A percentile compares a stretch with the other conserved stretches of the same genome.
phyloP scores from a whole-genome alignment of 2,797 vertebrate species.

The Enoplosus armatus region DNA sequence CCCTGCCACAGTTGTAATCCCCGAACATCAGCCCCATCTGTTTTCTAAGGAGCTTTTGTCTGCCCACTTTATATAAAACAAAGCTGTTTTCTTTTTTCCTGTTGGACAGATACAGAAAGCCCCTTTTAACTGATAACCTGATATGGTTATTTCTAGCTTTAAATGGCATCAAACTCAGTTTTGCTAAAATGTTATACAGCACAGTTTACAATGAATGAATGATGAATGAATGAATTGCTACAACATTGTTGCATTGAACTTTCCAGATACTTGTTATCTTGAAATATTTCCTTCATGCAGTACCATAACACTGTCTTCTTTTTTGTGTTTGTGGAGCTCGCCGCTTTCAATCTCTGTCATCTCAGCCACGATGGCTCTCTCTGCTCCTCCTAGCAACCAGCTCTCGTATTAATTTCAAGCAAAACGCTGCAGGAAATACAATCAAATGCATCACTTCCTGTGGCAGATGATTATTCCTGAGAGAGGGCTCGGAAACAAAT shows the following conservation, averaged over 20 bases:
- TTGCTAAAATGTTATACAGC: background rate
- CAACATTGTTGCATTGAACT: background rate
- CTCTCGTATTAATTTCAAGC: slow-evolving; percentile 2
- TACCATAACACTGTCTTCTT: background rate
- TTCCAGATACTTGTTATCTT: background rate
- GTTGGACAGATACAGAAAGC: background rate
- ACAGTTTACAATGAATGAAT: background rate
- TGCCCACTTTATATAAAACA: slow-evolving; percentile 1
- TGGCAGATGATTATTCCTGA: background rate
- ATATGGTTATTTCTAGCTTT: background rate
- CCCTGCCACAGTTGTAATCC: background rate
- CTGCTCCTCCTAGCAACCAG: background rate
- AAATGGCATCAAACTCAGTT: background rate
- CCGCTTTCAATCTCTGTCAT: background rate
- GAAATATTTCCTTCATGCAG: background rate
- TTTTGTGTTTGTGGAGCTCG: background rate
- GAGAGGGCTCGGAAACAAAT: background rate
- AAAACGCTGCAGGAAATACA: background rate
- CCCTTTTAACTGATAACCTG: background rate
- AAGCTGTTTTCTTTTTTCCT: slow-evolving; percentile 2
- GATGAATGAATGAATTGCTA: too few species aligned
- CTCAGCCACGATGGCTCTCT: background rate
- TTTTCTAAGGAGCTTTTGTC: slow-evolving; percentile 26
- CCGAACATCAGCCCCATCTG: background rate
- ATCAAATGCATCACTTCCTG: slow-evolving; percentile 1